Conservation (phyloP, 2,797 vertebrate genomes). For the Platalea minor region DNA sequence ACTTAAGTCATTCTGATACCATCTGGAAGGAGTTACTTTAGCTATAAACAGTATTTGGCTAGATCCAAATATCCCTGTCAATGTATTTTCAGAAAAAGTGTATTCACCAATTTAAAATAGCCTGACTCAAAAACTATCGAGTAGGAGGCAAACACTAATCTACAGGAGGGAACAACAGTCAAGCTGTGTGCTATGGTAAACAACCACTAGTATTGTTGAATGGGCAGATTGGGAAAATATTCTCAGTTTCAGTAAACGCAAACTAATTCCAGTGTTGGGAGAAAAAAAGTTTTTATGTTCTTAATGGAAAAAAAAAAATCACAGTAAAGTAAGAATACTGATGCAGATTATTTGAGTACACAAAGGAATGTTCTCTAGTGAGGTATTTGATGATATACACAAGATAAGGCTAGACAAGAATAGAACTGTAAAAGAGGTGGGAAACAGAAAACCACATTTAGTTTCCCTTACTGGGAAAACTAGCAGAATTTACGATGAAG, state of each 20-base stretch:
- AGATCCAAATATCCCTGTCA: background rate
- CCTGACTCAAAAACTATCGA: background rate
- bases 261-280: background rate
- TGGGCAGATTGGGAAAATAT: background rate
- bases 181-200: background rate
- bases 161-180: background rate
- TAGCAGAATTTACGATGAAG: background rate
- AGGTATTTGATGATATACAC: background rate
- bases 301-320: background rate
- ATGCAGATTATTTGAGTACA: background rate
- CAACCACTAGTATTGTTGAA: background rate
- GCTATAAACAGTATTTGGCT: background rate
- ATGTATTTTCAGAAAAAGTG: background rate
- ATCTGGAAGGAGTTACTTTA: background rate
- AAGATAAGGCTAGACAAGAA: background rate
- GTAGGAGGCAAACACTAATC: background rate
- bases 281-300: background rate
- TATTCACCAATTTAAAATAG: background rate
- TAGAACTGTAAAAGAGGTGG: background rate
- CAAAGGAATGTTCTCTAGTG: background rate
- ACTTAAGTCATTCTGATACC: background rate
- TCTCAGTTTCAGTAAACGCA: background rate
- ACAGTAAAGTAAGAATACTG: background rate
- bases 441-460: background rate
- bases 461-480: background rate